phyloP scores from a whole-genome alignment of 1,140 invertebrate genomes.

The Triops cancriformis region DNA sequence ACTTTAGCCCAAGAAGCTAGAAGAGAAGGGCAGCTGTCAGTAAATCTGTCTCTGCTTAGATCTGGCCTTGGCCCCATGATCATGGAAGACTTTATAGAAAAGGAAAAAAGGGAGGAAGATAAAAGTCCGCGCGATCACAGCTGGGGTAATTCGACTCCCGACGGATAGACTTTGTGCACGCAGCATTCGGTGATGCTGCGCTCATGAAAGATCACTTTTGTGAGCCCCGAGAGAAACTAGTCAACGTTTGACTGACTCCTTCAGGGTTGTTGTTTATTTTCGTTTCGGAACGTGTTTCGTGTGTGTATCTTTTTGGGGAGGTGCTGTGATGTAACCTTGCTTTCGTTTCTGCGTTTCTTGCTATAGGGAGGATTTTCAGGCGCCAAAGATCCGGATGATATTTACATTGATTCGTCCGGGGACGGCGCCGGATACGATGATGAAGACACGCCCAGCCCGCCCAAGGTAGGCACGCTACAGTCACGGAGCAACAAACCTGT shows the following conservation, averaged over 20 bases:
- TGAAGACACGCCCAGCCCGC: neutral
- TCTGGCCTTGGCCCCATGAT: neutral
- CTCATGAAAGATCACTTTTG: neutral
- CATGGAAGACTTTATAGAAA: neutral
- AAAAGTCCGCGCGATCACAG: neutral
- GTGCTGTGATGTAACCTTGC: neutral
- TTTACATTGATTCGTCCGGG: neutral
- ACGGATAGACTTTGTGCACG: neutral
- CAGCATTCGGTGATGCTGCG: neutral
- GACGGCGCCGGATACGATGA: slow-evolving; percentile 8
- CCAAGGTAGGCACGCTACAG: neutral
- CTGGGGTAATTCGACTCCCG: neutral
- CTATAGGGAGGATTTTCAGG: neutral
- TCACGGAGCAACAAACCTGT: neutral
- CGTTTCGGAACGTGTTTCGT: neutral
- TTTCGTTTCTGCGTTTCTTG: neutral
- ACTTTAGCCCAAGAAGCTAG: neutral
- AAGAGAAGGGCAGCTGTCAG: neutral
- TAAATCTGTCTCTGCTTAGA: neutral
- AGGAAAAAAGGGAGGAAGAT: neutral
- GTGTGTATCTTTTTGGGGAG: no score
- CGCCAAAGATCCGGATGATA: slow-evolving; percentile 8
- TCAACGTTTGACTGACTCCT: neutral
- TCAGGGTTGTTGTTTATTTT: neutral
- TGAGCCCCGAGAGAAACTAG: neutral